phyloP scores from a whole-genome alignment of 2,888 invertebrate species.

The Panopea generosa region DNA sequence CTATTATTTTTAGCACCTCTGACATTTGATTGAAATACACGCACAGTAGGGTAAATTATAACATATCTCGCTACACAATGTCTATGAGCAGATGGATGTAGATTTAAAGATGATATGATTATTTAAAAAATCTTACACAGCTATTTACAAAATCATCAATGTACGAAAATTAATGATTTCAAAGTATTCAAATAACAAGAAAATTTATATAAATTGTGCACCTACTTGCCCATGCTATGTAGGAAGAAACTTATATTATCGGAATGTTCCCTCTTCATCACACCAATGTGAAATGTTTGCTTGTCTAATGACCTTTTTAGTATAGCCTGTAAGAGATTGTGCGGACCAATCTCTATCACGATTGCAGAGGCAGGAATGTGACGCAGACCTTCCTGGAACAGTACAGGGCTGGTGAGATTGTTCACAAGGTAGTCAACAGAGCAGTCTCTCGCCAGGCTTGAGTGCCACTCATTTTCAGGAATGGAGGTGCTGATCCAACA shows the following conservation, averaged over 20 bases:
- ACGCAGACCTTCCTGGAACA: constrained; percentile 94
- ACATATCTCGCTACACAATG: too few species aligned
- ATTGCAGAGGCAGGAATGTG: constrained; percentile 95
- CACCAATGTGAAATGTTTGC: constrained; percentile 91
- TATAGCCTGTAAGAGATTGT: constrained; percentile 96
- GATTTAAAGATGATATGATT: too few species aligned
- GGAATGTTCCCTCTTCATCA: constrained; percentile 92
- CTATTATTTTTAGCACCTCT: too few species aligned
- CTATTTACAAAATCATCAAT: too few species aligned
- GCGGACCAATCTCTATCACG: constrained; percentile 96
- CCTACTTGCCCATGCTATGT: constrained; percentile 49
- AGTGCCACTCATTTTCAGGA: constrained; percentile 93
- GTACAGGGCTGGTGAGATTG: constrained; percentile 96
- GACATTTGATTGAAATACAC: too few species aligned
- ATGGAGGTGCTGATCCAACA: constrained; percentile 98
- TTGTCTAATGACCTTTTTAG: constrained; percentile 92
- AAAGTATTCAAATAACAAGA: too few species aligned
- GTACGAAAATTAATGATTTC: too few species aligned
- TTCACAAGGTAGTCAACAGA: constrained; percentile 98
- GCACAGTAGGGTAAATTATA: too few species aligned
- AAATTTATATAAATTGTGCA: neutral
- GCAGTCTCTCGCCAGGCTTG: constrained; percentile 91
- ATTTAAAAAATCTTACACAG: too few species aligned
- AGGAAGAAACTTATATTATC: constrained; percentile 84
- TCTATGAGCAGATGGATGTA: too few species aligned